These are phyloP conservation scores for Todiramphus chloris DNA, from an alignment of 2,113 vertebrate species.

Conservation along the genomic window DNA sequence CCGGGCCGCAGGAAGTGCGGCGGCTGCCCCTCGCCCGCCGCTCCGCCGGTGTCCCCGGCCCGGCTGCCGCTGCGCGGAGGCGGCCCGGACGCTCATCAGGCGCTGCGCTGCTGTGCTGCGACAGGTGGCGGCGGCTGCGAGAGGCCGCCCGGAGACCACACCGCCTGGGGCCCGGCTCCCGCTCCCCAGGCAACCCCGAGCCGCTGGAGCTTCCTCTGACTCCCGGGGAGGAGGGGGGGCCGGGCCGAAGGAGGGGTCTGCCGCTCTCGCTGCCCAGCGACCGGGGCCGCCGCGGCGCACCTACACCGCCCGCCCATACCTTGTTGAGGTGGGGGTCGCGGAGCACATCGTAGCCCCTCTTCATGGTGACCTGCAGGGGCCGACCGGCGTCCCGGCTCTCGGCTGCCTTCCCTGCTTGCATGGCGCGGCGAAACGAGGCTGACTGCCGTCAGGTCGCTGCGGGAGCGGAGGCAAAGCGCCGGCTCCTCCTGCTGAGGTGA, in stretches of 20 bases:
- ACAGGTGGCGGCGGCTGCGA: not conserved
- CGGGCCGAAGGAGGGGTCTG: not conserved
- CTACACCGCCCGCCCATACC: slow-evolving; percentile 65
- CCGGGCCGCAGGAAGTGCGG: not conserved
- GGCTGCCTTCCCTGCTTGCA: slow-evolving; percentile 13
- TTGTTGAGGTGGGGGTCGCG: slow-evolving; percentile 87
- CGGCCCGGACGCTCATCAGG: not conserved
- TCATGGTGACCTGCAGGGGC: slow-evolving; percentile 72
- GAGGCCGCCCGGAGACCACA: not conserved
- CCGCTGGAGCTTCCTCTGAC: not conserved
- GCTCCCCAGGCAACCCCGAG: not conserved
- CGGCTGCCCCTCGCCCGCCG: not conserved
- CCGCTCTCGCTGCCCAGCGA: not conserved
- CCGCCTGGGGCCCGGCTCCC: not conserved
- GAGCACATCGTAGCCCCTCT: slow-evolving; percentile 84
- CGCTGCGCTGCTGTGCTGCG: not conserved
- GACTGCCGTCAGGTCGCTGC: not conserved
- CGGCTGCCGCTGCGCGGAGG: not conserved
- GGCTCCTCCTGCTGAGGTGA: slow-evolving; percentile 50
- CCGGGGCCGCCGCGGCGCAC: not conserved
- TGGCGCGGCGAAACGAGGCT: not conserved
- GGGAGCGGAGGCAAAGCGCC: not conserved
- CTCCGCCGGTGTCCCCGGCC: too few relatives aligned
- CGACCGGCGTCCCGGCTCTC: not conserved
- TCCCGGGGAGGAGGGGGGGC: too few relatives aligned